Conservation (phyloP, 2,797 vertebrate genomes). For the Diplodus sargus region DNA sequence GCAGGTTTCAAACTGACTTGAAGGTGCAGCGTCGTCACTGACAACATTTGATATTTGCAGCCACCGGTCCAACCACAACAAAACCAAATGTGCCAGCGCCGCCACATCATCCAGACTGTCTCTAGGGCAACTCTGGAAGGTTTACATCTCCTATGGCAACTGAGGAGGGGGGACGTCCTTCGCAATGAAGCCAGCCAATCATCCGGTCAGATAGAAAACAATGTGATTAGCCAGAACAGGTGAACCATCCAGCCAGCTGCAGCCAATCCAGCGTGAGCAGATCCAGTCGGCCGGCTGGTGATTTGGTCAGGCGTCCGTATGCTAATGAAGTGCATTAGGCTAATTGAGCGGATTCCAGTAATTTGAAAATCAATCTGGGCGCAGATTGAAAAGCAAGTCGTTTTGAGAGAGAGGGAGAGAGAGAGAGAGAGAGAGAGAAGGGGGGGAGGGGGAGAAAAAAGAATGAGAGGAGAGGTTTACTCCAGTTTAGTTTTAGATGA, state of each 20-base stretch:
- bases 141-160: constrained; percentile 86
- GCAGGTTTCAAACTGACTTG: not conserved
- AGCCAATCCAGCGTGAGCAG: constrained; percentile 65
- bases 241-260: constrained; percentile 48
- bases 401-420: constrained; percentile 21
- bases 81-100: constrained; percentile 48
- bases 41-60: constrained; percentile 27
- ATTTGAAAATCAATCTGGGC: constrained; percentile 61
- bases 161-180: constrained; percentile 71
- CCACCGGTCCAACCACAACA: constrained; percentile 28
- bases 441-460: not conserved
- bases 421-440: not conserved
- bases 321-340: constrained; percentile 72
- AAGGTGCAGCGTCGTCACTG: not conserved
- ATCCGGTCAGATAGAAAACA: constrained; percentile 56
- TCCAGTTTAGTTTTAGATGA: constrained; percentile 13
- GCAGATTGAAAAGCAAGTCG: constrained; percentile 57
- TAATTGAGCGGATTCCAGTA: constrained; percentile 70
- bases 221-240: constrained; percentile 69
- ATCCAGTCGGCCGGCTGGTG: constrained; percentile 35
- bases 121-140: constrained; percentile 84
- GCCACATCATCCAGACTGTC: constrained; percentile 73
- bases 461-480: not conserved
- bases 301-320: constrained; percentile 63
- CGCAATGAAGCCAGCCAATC: constrained; percentile 71